phyloP scores from a whole-genome alignment of 2,888 invertebrate species.

The Rhagophthalmus giganteus region DNA sequence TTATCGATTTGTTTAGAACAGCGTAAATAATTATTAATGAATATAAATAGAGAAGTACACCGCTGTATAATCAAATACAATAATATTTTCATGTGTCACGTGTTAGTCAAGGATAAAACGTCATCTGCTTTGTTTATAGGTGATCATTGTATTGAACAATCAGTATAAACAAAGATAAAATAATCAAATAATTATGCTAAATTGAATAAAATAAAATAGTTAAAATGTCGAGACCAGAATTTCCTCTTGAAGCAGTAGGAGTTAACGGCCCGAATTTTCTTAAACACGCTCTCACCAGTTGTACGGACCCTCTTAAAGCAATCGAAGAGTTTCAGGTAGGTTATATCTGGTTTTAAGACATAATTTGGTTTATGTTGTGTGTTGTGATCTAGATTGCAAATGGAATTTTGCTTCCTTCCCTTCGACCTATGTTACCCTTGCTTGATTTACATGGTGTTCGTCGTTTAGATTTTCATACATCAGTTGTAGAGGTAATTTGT shows the following conservation, averaged over 20 bases:
- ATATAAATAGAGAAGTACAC: too few relatives aligned
- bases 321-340: slow-evolving; percentile 94
- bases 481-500: slow-evolving; percentile 80
- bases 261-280: slow-evolving; percentile 54
- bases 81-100: too few relatives aligned
- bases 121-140: too few relatives aligned
- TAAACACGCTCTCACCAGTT: slow-evolving; percentile 88
- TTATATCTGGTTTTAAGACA: slow-evolving; percentile 9
- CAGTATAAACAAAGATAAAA: too few relatives aligned
- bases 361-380: too few relatives aligned
- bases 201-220: background rate
- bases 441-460: slow-evolving; percentile 93
- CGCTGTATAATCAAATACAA: too few relatives aligned
- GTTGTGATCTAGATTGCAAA: slow-evolving; percentile 83
- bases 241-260: slow-evolving; percentile 53
- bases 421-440: slow-evolving; percentile 92
- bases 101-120: too few relatives aligned
- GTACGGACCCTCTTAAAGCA: slow-evolving; percentile 95
- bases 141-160: too few relatives aligned
- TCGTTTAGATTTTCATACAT: slow-evolving; percentile 91
- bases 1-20: too few relatives aligned
- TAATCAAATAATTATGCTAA: background rate
- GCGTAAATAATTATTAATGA: too few relatives aligned
- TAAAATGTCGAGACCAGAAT: slow-evolving; percentile 42
- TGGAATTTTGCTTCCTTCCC: slow-evolving; percentile 87